Evolutionary conservation across 2,113 vertebrate species (phyloP).

Genomic region (Dromaius novaehollandiae): DNA sequence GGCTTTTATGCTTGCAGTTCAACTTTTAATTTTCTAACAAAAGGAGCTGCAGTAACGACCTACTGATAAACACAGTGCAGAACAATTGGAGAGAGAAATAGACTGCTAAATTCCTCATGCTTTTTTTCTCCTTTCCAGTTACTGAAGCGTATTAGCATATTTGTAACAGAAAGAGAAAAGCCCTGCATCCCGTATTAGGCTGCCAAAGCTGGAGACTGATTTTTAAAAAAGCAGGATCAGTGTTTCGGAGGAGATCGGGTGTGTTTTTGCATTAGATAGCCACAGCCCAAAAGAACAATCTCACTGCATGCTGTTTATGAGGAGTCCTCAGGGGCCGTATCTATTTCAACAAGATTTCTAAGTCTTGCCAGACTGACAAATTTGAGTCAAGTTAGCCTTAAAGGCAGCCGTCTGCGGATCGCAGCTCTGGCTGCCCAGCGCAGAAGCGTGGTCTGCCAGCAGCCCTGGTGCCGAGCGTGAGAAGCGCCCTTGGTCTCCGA

Average conservation of each 20-base stretch:
- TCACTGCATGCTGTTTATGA: background rate
- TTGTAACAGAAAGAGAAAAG: slow-evolving; percentile 2
- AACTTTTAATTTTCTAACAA: slow-evolving; percentile 65
- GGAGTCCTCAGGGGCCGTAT: background rate
- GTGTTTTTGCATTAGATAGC: background rate
- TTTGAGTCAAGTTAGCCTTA: background rate
- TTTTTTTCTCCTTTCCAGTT: background rate
- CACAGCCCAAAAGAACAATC: background rate
- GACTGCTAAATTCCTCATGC: background rate
- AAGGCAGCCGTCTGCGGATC: background rate
- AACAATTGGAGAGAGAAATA: background rate
- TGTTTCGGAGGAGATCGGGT: background rate
- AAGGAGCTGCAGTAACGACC: slow-evolving; percentile 5
- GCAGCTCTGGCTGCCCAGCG: background rate
- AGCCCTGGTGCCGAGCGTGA: background rate
- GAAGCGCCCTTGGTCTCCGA: background rate
- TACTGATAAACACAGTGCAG: background rate
- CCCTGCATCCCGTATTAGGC: background rate
- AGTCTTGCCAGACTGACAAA: background rate
- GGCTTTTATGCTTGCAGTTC: slow-evolving; percentile 68
- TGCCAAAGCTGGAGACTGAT: background rate
- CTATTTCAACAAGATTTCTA: background rate
- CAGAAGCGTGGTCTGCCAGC: background rate
- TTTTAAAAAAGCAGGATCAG: background rate
- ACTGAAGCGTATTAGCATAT: background rate